These are phyloP conservation scores for Dryomyza anilis DNA, from an alignment of 2,888 invertebrate genomes.

Conservation along the genomic window DNA sequence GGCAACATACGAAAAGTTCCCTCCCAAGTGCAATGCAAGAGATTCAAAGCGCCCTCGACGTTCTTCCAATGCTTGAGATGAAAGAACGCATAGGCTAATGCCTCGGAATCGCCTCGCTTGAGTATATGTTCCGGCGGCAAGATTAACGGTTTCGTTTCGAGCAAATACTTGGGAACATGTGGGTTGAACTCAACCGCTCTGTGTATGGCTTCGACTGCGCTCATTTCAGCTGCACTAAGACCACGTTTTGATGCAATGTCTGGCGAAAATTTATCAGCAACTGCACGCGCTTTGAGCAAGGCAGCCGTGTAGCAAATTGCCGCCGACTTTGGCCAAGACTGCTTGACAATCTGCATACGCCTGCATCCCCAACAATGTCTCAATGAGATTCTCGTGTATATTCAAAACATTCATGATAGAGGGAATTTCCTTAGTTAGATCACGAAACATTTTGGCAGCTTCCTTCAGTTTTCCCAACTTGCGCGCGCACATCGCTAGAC, in stretches of 20 bases:
- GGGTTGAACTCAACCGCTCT: conserved; percentile 97
- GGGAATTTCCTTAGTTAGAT: conserved; percentile 94
- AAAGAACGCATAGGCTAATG: conserved; percentile 94
- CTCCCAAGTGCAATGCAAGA: conserved; percentile 92
- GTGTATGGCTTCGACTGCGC: conserved; percentile 92
- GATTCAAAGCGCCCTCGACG: conserved; percentile 90
- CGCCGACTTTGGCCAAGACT: conserved; percentile 89
- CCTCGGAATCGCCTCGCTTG: conserved; percentile 95
- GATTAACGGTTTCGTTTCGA: conserved; percentile 93
- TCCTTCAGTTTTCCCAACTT: conserved; percentile 93
- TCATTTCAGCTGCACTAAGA: conserved; percentile 84
- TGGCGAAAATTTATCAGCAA: conserved; percentile 88
- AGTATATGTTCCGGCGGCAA: conserved; percentile 96
- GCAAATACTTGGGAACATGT: conserved; percentile 93
- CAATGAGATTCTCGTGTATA: conserved; percentile 95
- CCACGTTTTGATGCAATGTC: conserved; percentile 85
- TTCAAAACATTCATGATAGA: conserved; percentile 92
- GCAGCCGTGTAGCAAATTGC: conserved; percentile 95
- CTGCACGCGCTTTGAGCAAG: conserved; percentile 86
- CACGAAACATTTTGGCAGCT: conserved; percentile 95
- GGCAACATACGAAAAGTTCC: conserved; percentile 91
- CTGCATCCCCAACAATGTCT: conserved; percentile 92
- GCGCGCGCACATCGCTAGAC: conserved; percentile 96
- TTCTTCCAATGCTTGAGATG: conserved; percentile 96
- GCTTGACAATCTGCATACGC: conserved; percentile 96